Evolutionary conservation across 1,140 invertebrate species (phyloP).

Genomic region (Lerema accius): DNA sequence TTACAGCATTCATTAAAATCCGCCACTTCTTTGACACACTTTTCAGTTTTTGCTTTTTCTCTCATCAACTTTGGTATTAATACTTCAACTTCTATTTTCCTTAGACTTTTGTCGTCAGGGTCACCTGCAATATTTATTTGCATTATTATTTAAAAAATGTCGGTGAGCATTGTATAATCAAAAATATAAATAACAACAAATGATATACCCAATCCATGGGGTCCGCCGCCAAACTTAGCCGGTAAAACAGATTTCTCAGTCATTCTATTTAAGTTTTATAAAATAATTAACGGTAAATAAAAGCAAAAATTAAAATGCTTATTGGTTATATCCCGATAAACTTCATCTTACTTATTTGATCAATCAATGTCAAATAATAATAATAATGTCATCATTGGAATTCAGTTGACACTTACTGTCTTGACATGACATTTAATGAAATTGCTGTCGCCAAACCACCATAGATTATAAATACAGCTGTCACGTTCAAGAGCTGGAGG

Average conservation of each 20-base stretch:
- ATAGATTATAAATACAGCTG: too few species aligned
- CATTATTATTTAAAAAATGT: conserved; percentile 7
- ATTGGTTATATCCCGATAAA: neutral
- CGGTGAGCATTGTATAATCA: too few species aligned
- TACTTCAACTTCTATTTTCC: conserved; percentile 93
- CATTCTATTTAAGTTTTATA: conserved; percentile 35
- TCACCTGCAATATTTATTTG: conserved; percentile 86
- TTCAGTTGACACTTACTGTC: too few species aligned
- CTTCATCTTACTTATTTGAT: too few species aligned
- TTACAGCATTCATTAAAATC: conserved; percentile 91
- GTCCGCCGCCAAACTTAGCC: conserved; percentile 77
- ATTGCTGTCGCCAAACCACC: too few species aligned
- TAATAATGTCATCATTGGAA: too few species aligned
- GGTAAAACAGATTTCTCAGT: conserved; percentile 64
- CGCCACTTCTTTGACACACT: conserved; percentile 88
- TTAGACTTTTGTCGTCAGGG: conserved; percentile 90
- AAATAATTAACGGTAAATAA: neutral
- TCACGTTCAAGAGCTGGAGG: too few species aligned
- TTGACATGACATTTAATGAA: too few species aligned
- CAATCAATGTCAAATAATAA: too few species aligned
- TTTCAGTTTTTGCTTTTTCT: conserved; percentile 89
- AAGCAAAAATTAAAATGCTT: neutral
- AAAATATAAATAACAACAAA: too few species aligned
- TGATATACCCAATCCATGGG: conserved; percentile 84
- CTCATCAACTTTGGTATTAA: conserved; percentile 93